Evolutionary conservation across 1,140 invertebrate species (phyloP).

Genomic region (Leptestheria dahalacensis): DNA sequence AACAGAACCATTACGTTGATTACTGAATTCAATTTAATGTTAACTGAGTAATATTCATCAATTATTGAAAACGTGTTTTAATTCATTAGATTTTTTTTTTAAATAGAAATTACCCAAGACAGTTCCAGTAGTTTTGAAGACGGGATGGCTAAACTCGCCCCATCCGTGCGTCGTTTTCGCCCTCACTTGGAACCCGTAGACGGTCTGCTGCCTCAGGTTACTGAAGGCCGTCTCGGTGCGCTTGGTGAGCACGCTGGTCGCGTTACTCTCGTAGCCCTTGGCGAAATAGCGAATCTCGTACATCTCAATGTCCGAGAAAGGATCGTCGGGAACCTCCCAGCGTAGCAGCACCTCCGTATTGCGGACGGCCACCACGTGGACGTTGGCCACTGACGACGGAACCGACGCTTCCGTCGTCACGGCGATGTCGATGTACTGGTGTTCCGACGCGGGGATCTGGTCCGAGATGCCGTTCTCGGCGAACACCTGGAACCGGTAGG

Average conservation of each 20-base stretch:
- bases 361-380: slow-evolving; percentile 61
- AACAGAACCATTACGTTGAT: too few relatives aligned
- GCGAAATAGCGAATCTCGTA: slow-evolving; percentile 39
- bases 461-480: slow-evolving; percentile 68
- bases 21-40: too few relatives aligned
- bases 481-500: slow-evolving; percentile 78
- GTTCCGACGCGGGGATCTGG: slow-evolving; percentile 30
- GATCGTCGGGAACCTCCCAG: slow-evolving; percentile 71
- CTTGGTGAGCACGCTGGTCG: slow-evolving; percentile 56
- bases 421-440: slow-evolving; percentile 66
- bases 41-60: too few relatives aligned
- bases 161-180: slow-evolving; percentile 84
- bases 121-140: slow-evolving; percentile 72
- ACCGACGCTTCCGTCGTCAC: slow-evolving; percentile 80
- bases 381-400: slow-evolving; percentile 50
- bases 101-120: slow-evolving; percentile 44
- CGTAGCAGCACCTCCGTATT: slow-evolving; percentile 64
- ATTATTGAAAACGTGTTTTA: too few relatives aligned
- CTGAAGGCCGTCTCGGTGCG: slow-evolving; percentile 58
- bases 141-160: slow-evolving; percentile 77
- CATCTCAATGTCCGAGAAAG: slow-evolving; percentile 31
- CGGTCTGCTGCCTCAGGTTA: slow-evolving; percentile 61
- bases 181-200: slow-evolving; percentile 85
- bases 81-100: too few relatives aligned
- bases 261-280: slow-evolving; percentile 57